Evolutionary conservation across 2,113 vertebrate species (phyloP).

Genomic region (Lynx canadensis): DNA sequence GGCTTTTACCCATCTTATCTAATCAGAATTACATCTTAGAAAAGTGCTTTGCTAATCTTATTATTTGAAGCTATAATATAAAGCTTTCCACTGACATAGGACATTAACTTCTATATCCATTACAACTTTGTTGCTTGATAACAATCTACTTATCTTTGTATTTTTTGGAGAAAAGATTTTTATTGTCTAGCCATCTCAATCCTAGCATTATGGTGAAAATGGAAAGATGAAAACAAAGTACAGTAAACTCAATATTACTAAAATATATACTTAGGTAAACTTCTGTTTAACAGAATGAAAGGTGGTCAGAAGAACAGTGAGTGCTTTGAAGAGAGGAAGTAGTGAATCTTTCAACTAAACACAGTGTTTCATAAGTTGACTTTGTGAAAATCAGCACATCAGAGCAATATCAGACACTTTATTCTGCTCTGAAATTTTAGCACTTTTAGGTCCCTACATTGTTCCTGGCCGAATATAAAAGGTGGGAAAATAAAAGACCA

Average conservation of each 20-base stretch:
- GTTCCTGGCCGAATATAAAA: slow-evolving; percentile 17
- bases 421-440: neutral
- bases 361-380: neutral
- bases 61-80: neutral
- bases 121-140: neutral
- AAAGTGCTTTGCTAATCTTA: slow-evolving; percentile 27
- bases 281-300: neutral
- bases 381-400: neutral
- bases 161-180: neutral
- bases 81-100: neutral
- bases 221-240: neutral
- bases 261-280: neutral
- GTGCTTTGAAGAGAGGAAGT: neutral
- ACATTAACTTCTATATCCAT: neutral
- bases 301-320: neutral
- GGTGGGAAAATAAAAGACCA: neutral
- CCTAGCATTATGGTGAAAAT: neutral
- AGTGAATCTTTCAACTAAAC: neutral
- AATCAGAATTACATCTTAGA: neutral
- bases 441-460: neutral
- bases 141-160: neutral
- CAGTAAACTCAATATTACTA: neutral
- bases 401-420: neutral
- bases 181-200: neutral
- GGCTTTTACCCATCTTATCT: neutral